A percentile compares a stretch with the other conserved stretches of the same genome.
These are phyloP conservation scores for Chrysogorgia sp. DNA, from an alignment of 92 coral and sea anemone genomes.

Conservation along the genomic window DNA sequence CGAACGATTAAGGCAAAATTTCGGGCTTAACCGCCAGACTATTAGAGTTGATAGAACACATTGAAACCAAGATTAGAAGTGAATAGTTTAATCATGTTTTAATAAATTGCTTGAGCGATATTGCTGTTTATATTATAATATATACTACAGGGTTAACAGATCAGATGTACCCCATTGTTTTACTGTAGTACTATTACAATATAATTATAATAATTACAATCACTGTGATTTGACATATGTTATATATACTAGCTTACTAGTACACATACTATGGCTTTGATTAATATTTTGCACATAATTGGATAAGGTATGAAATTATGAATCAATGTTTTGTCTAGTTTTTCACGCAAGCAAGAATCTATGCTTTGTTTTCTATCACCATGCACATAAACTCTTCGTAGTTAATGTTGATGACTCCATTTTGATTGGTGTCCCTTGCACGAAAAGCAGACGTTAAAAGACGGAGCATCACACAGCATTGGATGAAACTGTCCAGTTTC, in stretches of 20 bases:
- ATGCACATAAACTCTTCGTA: conserved; percentile 90
- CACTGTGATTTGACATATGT: background rate
- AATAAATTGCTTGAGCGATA: too few relatives aligned
- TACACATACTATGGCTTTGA: too few relatives aligned
- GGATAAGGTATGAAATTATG: background rate
- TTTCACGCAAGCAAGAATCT: too few relatives aligned
- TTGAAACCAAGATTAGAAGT: too few relatives aligned
- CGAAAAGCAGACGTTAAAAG: conserved; percentile 84
- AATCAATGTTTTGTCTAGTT: background rate
- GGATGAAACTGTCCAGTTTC: conserved; percentile 91
- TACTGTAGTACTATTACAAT: too few relatives aligned
- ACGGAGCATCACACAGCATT: conserved; percentile 95
- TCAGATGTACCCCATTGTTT: too few relatives aligned
- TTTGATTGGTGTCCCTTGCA: conserved; percentile 66
- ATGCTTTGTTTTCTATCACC: conserved; percentile 84
- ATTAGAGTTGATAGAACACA: too few relatives aligned
- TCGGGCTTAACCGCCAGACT: too few relatives aligned
- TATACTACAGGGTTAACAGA: too few relatives aligned
- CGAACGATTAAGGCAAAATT: too few relatives aligned
- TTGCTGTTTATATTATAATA: too few relatives aligned
- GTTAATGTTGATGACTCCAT: conserved; percentile 71
- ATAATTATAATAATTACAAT: background rate
- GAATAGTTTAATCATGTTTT: too few relatives aligned
- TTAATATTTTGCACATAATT: background rate
- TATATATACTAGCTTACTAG: background rate